These are phyloP conservation scores for Cantharis lateralis DNA, from an alignment of 2,888 invertebrate genomes.

Conservation along the genomic window DNA sequence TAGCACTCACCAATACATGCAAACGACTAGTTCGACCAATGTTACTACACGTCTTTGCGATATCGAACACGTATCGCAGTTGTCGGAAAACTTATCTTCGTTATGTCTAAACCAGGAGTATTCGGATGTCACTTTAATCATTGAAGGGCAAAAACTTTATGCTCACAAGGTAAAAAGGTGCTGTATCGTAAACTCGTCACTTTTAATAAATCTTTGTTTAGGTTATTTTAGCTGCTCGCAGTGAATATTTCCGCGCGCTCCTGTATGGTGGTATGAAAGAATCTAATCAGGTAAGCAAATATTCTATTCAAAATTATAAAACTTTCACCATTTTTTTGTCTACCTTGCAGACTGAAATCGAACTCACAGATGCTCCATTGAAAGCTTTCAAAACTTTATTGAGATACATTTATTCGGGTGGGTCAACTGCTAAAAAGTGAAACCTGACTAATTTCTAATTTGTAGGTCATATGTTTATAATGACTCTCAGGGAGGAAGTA, in stretches of 20 bases:
- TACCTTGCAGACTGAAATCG: slow-evolving; percentile 76
- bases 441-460: slow-evolving; percentile 2
- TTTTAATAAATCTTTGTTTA: slow-evolving; percentile 40
- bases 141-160: slow-evolving; percentile 74
- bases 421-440: slow-evolving; percentile 25
- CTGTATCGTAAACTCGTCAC: neutral
- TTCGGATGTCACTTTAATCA: slow-evolving; percentile 86
- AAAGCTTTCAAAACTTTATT: slow-evolving; percentile 88
- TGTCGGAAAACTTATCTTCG: slow-evolving; percentile 85
- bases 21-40: slow-evolving; percentile 36
- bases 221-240: slow-evolving; percentile 91
- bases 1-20: slow-evolving; percentile 52
- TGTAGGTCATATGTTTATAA: slow-evolving; percentile 69
- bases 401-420: slow-evolving; percentile 94
- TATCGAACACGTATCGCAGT: slow-evolving; percentile 70
- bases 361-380: slow-evolving; percentile 80
- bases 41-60: slow-evolving; percentile 59
- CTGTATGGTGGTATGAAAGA: slow-evolving; percentile 81
- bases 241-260: slow-evolving; percentile 91
- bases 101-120: slow-evolving; percentile 87
- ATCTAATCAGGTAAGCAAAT: slow-evolving; percentile 61
- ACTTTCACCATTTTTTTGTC: neutral
- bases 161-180: slow-evolving; percentile 65
- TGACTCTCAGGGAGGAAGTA: slow-evolving; percentile 69
- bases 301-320: neutral